Conservation (phyloP, 1,140 invertebrate genomes). For the Danaus plexippus region DNA sequence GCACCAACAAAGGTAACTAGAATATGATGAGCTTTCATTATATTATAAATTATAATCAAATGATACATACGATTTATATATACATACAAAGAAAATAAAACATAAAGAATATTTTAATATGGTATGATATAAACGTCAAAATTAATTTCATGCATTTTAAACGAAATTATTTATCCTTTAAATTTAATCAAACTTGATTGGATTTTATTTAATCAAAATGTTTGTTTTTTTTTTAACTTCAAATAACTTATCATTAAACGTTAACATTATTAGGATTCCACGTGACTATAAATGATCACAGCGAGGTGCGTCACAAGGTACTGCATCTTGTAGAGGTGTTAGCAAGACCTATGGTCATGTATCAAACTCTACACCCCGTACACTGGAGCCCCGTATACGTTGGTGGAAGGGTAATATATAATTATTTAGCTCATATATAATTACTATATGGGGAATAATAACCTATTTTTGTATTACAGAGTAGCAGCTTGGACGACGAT, state of each 20-base stretch:
- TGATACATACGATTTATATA: no score
- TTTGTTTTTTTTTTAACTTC: no score
- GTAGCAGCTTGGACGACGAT: conserved; percentile 77
- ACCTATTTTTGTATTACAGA: conserved; percentile 50
- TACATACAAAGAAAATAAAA: no score
- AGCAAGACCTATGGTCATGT: conserved; percentile 91
- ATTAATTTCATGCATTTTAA: no score
- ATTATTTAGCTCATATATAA: neutral
- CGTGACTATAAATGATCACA: conserved; percentile 85
- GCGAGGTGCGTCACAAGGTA: conserved; percentile 90
- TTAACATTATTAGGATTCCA: conserved; percentile 79
- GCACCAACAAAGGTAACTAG: conserved; percentile 91
- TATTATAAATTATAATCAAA: no score
- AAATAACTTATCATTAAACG: conserved; percentile 1
- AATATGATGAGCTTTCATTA: no score
- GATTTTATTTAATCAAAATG: no score
- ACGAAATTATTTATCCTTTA: no score
- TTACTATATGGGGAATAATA: neutral
- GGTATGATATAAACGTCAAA: no score
- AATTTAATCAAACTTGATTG: no score
- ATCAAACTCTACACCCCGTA: conserved; percentile 89
- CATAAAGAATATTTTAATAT: no score
- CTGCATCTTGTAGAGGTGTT: conserved; percentile 93
- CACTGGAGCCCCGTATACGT: conserved; percentile 93
- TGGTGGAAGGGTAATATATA: conserved; percentile 81